Evolutionary conservation across 1,140 invertebrate genomes (phyloP).

Genomic region (Drosophila arawakana): DNA sequence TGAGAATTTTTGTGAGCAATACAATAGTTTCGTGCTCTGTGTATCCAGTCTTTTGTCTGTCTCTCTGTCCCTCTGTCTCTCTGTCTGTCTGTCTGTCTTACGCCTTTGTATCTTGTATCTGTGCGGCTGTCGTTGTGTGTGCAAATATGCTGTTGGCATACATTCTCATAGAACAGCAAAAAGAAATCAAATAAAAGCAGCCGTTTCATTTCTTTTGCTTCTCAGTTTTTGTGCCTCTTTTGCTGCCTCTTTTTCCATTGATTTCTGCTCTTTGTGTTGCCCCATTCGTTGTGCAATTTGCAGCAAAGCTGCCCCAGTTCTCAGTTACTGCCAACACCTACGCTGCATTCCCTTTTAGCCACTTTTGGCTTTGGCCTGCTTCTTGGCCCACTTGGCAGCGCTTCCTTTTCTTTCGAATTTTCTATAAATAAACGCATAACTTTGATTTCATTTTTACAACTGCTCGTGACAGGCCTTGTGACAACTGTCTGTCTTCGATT

Average conservation of each 20-base stretch:
- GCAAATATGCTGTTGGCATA: conserved; percentile 44
- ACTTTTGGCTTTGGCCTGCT: not conserved
- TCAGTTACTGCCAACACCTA: conserved; percentile 1
- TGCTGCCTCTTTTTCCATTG: not conserved
- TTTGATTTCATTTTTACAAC: not conserved
- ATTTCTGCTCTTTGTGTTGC: not conserved
- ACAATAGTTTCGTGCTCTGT: conserved; percentile 28
- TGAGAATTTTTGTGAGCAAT: conserved; percentile 23
- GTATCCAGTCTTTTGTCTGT: conserved; percentile 32
- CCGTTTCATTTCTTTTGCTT: conserved; percentile 12
- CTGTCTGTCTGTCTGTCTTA: not conserved
- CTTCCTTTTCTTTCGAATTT: too few relatives aligned
- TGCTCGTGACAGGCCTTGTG: conserved; percentile 3
- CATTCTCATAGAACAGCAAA: conserved; percentile 45
- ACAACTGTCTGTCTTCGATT: conserved; percentile 39
- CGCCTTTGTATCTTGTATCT: conserved; percentile 5
- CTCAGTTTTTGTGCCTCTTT: not conserved
- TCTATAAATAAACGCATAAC: not conserved
- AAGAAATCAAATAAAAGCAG: not conserved
- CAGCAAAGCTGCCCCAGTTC: conserved; percentile 42
- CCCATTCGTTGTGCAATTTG: conserved; percentile 2
- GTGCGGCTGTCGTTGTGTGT: conserved; percentile 13
- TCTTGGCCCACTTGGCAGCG: too few relatives aligned
- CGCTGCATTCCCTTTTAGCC: not conserved
- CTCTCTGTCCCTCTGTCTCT: not conserved